Evolutionary conservation across 2,113 vertebrate species (phyloP).

Genomic region (Dendropsophus ebraccatus): DNA sequence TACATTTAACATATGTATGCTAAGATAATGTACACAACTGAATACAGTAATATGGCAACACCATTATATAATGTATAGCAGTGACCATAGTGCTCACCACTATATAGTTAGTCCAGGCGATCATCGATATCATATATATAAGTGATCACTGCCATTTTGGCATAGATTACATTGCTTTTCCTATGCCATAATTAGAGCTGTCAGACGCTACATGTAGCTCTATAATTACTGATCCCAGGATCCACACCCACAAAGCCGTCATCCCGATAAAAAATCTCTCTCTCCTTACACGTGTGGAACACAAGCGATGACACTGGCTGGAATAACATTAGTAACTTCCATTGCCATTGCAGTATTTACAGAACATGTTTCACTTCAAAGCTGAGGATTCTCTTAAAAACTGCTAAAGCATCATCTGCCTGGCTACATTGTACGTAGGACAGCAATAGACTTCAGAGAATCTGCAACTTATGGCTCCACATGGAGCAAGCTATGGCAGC

Average conservation of each 20-base stretch:
- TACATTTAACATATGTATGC: background rate
- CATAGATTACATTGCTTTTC: slow-evolving; percentile 9
- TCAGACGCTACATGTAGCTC: background rate
- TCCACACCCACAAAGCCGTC: background rate
- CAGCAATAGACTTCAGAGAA: too few species aligned
- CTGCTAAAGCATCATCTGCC: background rate
- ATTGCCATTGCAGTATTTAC: background rate
- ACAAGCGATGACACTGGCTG: background rate
- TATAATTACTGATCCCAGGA: background rate
- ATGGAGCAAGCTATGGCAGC: too few species aligned
- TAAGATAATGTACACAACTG: background rate
- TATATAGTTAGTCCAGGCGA: background rate
- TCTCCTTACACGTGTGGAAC: background rate
- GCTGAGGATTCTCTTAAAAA: background rate
- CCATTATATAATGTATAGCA: background rate
- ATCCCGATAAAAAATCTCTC: background rate
- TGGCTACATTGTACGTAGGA: background rate
- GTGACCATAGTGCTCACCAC: background rate
- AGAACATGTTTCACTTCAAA: background rate
- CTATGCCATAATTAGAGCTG: background rate
- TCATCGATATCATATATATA: background rate
- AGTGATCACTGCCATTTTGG: background rate
- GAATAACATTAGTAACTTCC: background rate
- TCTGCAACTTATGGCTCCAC: too few species aligned
- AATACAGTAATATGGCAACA: too few species aligned